Base-by-base conservation (phyloP, 2,888 invertebrate species). In the Hirtodrosophila histrioides region DNA sequence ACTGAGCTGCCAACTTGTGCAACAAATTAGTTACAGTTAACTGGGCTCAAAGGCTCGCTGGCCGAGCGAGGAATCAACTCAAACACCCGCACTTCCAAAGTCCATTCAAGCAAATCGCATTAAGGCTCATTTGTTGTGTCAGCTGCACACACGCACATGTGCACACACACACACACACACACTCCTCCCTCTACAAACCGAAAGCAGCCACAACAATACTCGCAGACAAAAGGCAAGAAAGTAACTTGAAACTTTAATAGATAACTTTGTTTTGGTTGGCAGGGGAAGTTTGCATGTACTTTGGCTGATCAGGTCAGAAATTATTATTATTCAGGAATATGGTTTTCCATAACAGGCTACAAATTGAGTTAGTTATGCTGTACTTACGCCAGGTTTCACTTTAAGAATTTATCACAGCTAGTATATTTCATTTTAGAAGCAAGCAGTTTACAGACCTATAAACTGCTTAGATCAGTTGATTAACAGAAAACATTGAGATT, bases 81-180 rank as follows among this genome's bases (percentile, higher is more conserved):
- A 72, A 73, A 69, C 63, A 67, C 81, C 80, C 78, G 78, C 82
- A 75, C 71, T 54, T 51, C 27, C 53, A 17, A 46, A 64, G 72
- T 77, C 74, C 85, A 85, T 87, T 87, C 82, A 85, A 79, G 78
- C 89, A 77, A 77, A 88, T 82, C 86, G 83, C 84, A 88, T 89
- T 87, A 84, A 80, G 86, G 78, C 83, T 88, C 86, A 90, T 90
- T 90, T 90, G 90, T 90, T 90, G 80, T 90, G 88, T 82, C 90
- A 89, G 89, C 89, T 89, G 89, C 74, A 88, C 69, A 50, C 35
- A 31, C 43, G 39, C 39, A 17, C 31, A 8, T 31, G 49, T 36
- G 40, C 24, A 39, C 12, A 23, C 50, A 46, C 39, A 54, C 35
- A 24, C 50, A 66, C 39, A 31, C 31, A 24, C 45, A 33, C 46